Conservation (phyloP, 2,797 vertebrate species). For the Cirrhinus molitorella region DNA sequence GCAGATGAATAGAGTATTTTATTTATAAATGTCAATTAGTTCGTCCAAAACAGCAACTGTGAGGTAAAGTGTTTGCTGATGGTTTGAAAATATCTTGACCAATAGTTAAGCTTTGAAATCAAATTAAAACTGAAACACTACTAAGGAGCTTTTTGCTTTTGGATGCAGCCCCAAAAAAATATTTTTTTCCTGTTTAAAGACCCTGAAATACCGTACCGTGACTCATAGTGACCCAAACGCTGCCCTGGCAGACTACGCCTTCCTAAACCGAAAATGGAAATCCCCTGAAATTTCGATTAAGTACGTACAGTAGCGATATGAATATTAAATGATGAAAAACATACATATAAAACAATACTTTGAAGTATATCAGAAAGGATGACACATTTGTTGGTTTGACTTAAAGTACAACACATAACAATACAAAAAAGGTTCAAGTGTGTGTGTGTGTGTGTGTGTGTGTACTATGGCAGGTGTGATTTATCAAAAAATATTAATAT, state of each 20-base stretch:
- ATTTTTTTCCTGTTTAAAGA: background rate
- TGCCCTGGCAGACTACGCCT: background rate
- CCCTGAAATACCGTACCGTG: background rate
- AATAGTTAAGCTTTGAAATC: background rate
- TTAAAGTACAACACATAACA: background rate
- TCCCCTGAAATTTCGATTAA: background rate
- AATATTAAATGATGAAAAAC: background rate
- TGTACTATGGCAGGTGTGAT: background rate
- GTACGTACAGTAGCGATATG: background rate
- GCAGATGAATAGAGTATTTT: background rate
- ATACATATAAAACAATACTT: background rate
- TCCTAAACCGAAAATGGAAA: background rate
- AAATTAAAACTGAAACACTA: background rate
- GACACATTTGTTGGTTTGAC: background rate
- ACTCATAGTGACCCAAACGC: background rate
- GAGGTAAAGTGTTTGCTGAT: background rate
- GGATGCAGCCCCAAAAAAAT: background rate
- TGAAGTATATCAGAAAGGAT: background rate
- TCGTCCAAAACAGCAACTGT: background rate
- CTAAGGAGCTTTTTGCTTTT: background rate
- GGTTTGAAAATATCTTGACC: background rate
- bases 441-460: background rate
- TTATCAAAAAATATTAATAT: too few species aligned
- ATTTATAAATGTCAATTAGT: background rate
- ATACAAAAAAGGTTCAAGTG: background rate